phyloP scores from a whole-genome alignment of 2,888 invertebrate species.

The Fragum sueziense region DNA sequence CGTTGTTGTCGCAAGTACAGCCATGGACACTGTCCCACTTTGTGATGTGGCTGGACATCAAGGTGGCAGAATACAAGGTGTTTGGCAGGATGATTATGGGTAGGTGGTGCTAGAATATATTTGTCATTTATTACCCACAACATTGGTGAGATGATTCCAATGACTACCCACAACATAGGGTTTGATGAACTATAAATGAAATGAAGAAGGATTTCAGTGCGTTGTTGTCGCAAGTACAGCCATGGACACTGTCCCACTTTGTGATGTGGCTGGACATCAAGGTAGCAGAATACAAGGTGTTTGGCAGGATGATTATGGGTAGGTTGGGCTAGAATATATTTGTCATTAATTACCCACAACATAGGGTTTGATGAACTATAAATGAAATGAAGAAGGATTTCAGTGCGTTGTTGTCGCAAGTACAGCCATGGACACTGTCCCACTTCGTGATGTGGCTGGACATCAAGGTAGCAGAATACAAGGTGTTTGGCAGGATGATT shows the following conservation, averaged over 20 bases:
- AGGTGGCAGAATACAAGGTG: slow-evolving; percentile 68
- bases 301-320: slow-evolving; percentile 67
- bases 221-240: slow-evolving; percentile 61
- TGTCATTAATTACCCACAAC: no score
- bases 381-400: slow-evolving; percentile 65
- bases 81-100: slow-evolving; percentile 66
- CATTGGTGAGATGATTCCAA: not conserved
- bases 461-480: slow-evolving; percentile 67
- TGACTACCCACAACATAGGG: no score
- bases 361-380: no score
- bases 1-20: slow-evolving; percentile 60
- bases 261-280: slow-evolving; percentile 68
- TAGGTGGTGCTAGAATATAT: no score
- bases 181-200: no score
- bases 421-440: slow-evolving; percentile 63
- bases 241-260: slow-evolving; percentile 65
- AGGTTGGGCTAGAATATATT: no score
- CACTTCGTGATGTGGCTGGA: slow-evolving; percentile 69
- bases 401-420: slow-evolving; percentile 56
- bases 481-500: slow-evolving; percentile 65
- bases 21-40: slow-evolving; percentile 66
- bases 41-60: slow-evolving; percentile 68
- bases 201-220: slow-evolving; percentile 61
- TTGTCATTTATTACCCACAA: no score
- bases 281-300: slow-evolving; percentile 67